These are phyloP conservation scores for Gavialis gangeticus DNA, from an alignment of 2,113 vertebrate genomes.

Conservation along the genomic window DNA sequence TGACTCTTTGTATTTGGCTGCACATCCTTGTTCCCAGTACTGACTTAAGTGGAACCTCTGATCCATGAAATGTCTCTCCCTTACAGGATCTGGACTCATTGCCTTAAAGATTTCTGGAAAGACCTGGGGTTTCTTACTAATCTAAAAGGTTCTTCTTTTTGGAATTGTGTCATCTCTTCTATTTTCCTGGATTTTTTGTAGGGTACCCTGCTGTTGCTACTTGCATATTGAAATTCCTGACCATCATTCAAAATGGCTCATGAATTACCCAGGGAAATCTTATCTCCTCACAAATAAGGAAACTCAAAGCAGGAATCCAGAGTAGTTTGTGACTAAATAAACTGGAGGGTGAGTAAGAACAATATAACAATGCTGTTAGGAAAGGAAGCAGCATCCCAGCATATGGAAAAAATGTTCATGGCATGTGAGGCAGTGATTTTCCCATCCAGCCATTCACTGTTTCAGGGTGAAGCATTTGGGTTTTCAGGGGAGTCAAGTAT, in stretches of 20 bases:
- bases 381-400: not conserved
- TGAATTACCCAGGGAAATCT: not conserved
- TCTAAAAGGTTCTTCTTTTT: not conserved
- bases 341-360: not conserved
- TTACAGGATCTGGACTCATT: not conserved
- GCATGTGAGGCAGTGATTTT: not conserved
- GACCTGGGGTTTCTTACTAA: not conserved
- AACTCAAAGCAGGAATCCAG: not conserved
- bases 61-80: not conserved
- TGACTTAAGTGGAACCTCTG: not conserved
- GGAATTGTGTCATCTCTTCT: not conserved
- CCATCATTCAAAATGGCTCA: not conserved
- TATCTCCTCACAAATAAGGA: not conserved
- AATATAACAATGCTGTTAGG: not conserved
- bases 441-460: not conserved
- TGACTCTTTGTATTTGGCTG: too few species aligned
- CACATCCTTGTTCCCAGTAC: not conserved
- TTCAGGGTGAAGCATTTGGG: fast-evolving
- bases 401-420: not conserved
- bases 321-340: not conserved
- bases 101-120: not conserved
- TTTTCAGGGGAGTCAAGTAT: not conserved
- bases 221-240: not conserved
- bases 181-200: not conserved
- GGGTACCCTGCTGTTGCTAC: too few species aligned